Evolutionary conservation across 2,888 invertebrate species (phyloP).

Genomic region (Piscicola geometra): DNA sequence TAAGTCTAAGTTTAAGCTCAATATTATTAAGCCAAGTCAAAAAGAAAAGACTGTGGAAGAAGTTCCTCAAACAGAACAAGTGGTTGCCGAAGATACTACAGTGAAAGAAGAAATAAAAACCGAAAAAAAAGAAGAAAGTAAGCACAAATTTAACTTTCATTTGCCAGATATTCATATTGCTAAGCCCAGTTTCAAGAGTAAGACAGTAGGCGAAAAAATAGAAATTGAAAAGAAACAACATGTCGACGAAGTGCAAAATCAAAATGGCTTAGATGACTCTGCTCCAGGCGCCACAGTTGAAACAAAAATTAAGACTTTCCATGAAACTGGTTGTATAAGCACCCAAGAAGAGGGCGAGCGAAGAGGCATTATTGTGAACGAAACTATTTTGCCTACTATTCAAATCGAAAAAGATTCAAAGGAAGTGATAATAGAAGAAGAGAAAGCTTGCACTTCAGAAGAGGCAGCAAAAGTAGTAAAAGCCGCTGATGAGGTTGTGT

Average conservation of each 20-base stretch:
- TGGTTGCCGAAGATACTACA: too few species aligned
- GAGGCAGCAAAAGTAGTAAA: not conserved
- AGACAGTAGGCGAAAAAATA: not conserved
- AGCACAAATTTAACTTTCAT: not conserved
- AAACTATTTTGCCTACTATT: not conserved
- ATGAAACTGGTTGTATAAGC: not conserved
- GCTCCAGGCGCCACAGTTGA: not conserved
- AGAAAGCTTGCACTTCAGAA: not conserved
- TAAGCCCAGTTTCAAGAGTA: conserved; percentile 7
- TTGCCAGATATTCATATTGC: not conserved
- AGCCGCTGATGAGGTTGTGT: not conserved
- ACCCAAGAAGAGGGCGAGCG: not conserved
- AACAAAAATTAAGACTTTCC: not conserved
- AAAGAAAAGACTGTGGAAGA: too few species aligned
- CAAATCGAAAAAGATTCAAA: not conserved
- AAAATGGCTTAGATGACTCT: too few species aligned
- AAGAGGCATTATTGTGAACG: not conserved
- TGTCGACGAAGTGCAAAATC: too few species aligned
- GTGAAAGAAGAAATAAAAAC: not conserved
- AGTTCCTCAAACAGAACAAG: too few species aligned
- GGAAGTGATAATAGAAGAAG: not conserved
- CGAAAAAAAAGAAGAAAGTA: not conserved
- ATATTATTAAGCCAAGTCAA: too few species aligned
- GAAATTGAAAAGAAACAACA: not conserved
- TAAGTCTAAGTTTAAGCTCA: too few species aligned